Evolutionary conservation across 35 echinoderm and acorn worm species (phyloP).

Genomic region (Heliocidaris tuberculata): DNA sequence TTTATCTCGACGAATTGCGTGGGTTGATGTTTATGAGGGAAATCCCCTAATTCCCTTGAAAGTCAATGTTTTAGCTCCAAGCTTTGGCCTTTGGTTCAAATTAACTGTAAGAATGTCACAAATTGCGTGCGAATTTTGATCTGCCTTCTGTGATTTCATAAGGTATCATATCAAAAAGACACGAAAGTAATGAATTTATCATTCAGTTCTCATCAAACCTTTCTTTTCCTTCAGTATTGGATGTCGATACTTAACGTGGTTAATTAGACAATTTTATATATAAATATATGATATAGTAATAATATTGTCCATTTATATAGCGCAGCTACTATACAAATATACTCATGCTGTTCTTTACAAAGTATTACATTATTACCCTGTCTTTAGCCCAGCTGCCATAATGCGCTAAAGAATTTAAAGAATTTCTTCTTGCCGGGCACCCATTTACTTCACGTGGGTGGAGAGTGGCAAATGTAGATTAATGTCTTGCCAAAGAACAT

Average conservation of each 20-base stretch:
- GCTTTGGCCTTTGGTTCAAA: not conserved
- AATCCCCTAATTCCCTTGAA: not conserved
- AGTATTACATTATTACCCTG: too few relatives aligned
- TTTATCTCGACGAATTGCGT: not conserved
- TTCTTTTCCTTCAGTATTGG: not conserved
- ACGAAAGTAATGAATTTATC: not conserved
- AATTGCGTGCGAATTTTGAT: constrained; percentile 11
- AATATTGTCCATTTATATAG: too few relatives aligned
- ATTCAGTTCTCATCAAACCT: not conserved
- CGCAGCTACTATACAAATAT: too few relatives aligned
- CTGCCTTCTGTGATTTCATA: not conserved
- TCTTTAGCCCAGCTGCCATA: too few relatives aligned
- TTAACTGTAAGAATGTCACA: not conserved
- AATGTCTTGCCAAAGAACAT: too few relatives aligned
- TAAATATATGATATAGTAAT: too few relatives aligned
- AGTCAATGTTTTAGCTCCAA: not conserved
- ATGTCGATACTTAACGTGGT: not conserved
- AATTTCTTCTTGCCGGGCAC: too few relatives aligned
- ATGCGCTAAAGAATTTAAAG: too few relatives aligned
- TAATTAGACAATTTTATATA: too few relatives aligned
- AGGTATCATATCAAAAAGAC: not conserved
- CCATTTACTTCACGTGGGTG: too few relatives aligned
- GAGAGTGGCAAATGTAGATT: too few relatives aligned
- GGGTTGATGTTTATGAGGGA: not conserved
- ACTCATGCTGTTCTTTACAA: too few relatives aligned